A percentile compares a stretch with the other conserved stretches of the same genome.
These are phyloP conservation scores for Mechanitis messenoides DNA, from an alignment of 2,888 invertebrate species.

Conservation along the genomic window DNA sequence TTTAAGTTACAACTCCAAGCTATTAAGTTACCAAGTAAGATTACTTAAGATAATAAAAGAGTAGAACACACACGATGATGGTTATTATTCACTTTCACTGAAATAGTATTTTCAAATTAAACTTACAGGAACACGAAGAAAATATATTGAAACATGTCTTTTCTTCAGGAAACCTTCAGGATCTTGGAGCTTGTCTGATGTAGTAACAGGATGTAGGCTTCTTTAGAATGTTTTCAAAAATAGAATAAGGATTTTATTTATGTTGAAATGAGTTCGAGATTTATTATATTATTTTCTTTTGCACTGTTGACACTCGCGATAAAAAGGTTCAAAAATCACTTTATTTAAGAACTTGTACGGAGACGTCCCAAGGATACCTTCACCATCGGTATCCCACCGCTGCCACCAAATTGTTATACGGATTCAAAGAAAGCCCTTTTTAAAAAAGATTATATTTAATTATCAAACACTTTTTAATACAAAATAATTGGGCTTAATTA, in stretches of 20 bases:
- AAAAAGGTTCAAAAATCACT: neutral
- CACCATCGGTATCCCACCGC: conserved; percentile 15
- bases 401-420: conserved; percentile 15
- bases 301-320: conserved; percentile 8
- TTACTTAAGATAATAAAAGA: too few relatives aligned
- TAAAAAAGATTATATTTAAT: too few relatives aligned
- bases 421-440: neutral
- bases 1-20: too few relatives aligned
- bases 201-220: too few relatives aligned
- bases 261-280: neutral
- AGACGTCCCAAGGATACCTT: conserved; percentile 14
- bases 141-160: conserved; percentile 1
- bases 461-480: too few relatives aligned
- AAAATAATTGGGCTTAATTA: too few relatives aligned
- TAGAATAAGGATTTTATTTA: neutral
- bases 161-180: conserved; percentile 2
- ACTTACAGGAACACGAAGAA: conserved; percentile 9
- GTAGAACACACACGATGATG: too few relatives aligned
- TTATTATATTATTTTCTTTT: neutral
- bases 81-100: conserved; percentile 4
- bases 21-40: too few relatives aligned
- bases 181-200: neutral
- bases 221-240: neutral
- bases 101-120: conserved; percentile 6
- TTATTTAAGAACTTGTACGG: conserved; percentile 7